phyloP scores from a whole-genome alignment of 2,797 vertebrate species.

The Danionella dracula region DNA sequence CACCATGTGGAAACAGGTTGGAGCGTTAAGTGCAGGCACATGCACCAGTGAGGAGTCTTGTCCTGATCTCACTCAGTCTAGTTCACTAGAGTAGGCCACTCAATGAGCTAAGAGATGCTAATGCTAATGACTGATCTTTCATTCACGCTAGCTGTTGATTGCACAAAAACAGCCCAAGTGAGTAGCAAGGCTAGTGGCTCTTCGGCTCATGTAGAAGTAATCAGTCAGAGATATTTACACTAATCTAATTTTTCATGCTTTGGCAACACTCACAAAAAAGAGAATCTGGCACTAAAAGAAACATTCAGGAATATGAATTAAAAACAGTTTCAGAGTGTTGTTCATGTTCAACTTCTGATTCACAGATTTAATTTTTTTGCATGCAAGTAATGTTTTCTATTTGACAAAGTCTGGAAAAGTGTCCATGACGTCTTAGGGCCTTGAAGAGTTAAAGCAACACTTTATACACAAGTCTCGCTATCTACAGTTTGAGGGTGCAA shows the following conservation, averaged over 20 bases:
- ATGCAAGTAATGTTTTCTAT: no score
- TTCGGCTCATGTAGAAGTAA: slow-evolving; percentile 8
- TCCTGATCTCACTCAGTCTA: slow-evolving; percentile 70
- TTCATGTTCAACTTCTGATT: no score
- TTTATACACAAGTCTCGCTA: no score
- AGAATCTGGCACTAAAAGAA: not conserved
- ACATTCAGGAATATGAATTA: not conserved
- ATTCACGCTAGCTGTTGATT: slow-evolving; percentile 70
- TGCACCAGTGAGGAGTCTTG: slow-evolving; percentile 69
- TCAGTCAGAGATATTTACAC: slow-evolving; percentile 23
- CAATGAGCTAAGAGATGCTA: slow-evolving; percentile 67
- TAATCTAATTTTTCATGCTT: slow-evolving; percentile 11
- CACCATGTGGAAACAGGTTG: slow-evolving; percentile 76
- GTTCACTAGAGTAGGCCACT: slow-evolving; percentile 72
- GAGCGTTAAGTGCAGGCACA: slow-evolving; percentile 74
- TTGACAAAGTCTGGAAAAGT: no score
- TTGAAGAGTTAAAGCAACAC: no score
- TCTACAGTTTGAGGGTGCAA: no score
- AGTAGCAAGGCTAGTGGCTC: slow-evolving; percentile 44
- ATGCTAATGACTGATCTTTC: slow-evolving; percentile 74
- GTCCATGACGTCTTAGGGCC: no score
- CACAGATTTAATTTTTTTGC: no score
- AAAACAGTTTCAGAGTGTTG: no score
- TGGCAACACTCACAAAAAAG: not conserved
- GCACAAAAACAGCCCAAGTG: slow-evolving; percentile 67